These are phyloP conservation scores for Heliconius congener DNA, from an alignment of 1,140 invertebrate genomes.

Conservation along the genomic window DNA sequence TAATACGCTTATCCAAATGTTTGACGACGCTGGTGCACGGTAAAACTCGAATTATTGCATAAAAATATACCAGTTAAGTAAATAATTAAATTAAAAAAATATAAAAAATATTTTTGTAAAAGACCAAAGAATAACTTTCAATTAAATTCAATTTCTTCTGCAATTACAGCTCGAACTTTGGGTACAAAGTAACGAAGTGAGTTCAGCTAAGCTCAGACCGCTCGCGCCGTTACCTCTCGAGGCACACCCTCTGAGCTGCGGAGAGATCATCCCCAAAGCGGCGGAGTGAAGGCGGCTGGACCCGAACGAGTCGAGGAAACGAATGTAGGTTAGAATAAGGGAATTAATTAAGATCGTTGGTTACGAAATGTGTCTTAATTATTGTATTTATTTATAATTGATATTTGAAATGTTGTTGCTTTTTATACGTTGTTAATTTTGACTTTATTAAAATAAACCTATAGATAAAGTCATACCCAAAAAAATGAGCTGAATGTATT, in stretches of 20 bases:
- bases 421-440: too few relatives aligned
- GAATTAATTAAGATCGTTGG: not conserved
- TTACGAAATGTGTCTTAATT: not conserved
- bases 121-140: not conserved
- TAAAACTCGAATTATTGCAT: too few relatives aligned
- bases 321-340: constrained; percentile 22
- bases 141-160: not conserved
- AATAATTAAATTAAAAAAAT: too few relatives aligned
- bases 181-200: constrained; percentile 78
- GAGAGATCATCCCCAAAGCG: constrained; percentile 52
- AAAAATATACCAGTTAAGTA: not conserved
- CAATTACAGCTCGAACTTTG: constrained; percentile 74
- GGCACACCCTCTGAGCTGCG: constrained; percentile 49
- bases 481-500: too few relatives aligned
- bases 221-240: constrained; percentile 42
- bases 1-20: too few relatives aligned
- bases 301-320: constrained; percentile 46
- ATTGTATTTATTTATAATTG: too few relatives aligned
- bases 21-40: too few relatives aligned
- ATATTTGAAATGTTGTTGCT: too few relatives aligned
- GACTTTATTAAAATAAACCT: too few relatives aligned
- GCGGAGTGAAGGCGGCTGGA: constrained; percentile 56
- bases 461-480: too few relatives aligned
- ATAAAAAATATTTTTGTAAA: too few relatives aligned
- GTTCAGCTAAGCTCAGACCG: constrained; percentile 69